Evolutionary conservation across 1,140 invertebrate species (phyloP).

Genomic region (Metopolophium dirhodum): DNA sequence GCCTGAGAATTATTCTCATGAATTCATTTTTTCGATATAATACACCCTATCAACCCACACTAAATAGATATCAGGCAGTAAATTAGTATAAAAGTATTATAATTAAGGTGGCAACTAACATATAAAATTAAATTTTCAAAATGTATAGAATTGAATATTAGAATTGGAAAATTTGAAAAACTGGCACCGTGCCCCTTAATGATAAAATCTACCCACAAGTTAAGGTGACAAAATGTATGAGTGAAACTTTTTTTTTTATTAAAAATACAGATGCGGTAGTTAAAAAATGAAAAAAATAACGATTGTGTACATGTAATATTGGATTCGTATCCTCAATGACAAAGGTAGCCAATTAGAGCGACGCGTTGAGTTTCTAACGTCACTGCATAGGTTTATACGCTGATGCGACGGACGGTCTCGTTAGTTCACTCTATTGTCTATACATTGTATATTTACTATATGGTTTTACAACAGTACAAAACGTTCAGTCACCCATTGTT

Average conservation of each 20-base stretch:
- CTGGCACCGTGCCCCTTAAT: too few species aligned
- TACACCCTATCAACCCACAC: too few species aligned
- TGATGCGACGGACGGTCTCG: not conserved
- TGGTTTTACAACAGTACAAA: not conserved
- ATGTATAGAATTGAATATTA: too few species aligned
- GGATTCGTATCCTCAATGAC: not conserved
- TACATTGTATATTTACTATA: not conserved
- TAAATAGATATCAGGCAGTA: too few species aligned
- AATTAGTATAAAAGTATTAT: too few species aligned
- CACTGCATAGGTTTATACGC: not conserved
- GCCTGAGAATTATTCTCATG: too few species aligned
- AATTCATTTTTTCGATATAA: too few species aligned
- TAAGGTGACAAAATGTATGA: too few species aligned
- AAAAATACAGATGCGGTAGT: not conserved
- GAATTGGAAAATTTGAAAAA: too few species aligned
- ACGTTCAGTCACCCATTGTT: not conserved
- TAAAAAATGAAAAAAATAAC: not conserved
- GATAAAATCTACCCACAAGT: too few species aligned
- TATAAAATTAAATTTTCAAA: too few species aligned
- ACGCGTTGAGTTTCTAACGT: not conserved
- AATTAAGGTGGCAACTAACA: too few species aligned
- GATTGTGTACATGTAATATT: not conserved
- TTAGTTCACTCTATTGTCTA: conserved; percentile 8
- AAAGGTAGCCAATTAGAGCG: not conserved
- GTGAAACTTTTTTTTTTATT: not conserved